Evolutionary conservation across 2,888 invertebrate species (phyloP), one percentile per base, ranked within the genome.

Genomic region (Danaus chrysippus): DNA sequence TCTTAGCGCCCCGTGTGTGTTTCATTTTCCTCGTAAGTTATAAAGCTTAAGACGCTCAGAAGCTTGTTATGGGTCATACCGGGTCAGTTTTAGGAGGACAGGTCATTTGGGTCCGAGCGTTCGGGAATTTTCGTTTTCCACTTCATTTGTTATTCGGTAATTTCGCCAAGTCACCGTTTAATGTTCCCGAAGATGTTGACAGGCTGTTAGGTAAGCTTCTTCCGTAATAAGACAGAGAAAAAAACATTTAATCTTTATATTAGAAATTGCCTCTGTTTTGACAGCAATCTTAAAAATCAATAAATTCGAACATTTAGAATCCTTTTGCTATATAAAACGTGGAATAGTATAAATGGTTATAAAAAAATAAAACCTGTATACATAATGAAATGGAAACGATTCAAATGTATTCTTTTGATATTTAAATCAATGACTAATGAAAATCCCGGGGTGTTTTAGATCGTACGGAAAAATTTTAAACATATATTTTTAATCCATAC

Each of bases 351-450:
- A 68, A 64, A 57, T 59, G 61, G 65, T 57, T 64, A 71, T 67
- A 69, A 69, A 67, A 69, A 71, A 71, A 68, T 70, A 73, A 72
- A 71, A 57, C 63, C 71, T 59, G 76, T 64, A 74, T 74, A 73
- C 74, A 72, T 75, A 76, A 75, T 75, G 76, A 76, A 78, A 72
- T 68, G 70, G 74, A 73, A 74, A 73, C 72, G 76, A 68, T 66
- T 73, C 69, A 76, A 83, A 84, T 83, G 73, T 84, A 85, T 85
- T 85, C 85, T 80, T 85, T 85, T 85, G 85, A 85, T 80, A 85
- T 85, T 85, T 77, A 84, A 85, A 85, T 84, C 76, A 73, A 73
- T 68, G 74, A 74, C 78, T 83, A 84, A 84, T 82, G 83, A 83
- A 81, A 83, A 77, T 78, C 79, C 76, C 70, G 54, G 3, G 73